phyloP scores from a whole-genome alignment of 2,797 vertebrate species.

The Sternotherus odoratus region DNA sequence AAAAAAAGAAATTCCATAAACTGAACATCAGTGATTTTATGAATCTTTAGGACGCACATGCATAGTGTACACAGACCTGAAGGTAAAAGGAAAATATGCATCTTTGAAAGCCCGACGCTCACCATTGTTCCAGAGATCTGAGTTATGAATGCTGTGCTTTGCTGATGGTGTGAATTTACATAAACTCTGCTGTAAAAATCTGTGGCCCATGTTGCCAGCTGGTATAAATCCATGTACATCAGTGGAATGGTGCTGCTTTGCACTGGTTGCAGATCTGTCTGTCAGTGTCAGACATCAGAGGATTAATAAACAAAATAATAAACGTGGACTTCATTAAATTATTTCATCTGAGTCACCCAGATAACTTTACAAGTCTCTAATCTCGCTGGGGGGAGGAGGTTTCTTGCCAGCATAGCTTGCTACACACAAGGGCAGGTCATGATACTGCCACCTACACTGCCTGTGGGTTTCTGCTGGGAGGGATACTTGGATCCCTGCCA shows the following conservation, averaged over 20 bases:
- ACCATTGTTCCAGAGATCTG: not conserved
- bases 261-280: not conserved
- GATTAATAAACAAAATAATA: not conserved
- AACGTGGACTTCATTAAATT: not conserved
- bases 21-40: not conserved
- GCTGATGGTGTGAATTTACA: not conserved
- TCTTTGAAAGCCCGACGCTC: not conserved
- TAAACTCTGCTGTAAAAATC: not conserved
- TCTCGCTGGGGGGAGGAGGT: not conserved
- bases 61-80: not conserved
- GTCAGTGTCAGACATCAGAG: not conserved
- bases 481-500: not conserved
- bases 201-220: not conserved
- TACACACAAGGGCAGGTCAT: not conserved
- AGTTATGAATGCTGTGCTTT: not conserved
- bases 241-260: not conserved
- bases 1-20: not conserved
- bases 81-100: not conserved
- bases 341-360: not conserved
- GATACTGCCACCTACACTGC: not conserved
- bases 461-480: not conserved
- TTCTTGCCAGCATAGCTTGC: not conserved
- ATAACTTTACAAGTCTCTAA: not conserved
- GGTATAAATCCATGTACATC: not conserved
- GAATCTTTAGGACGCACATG: not conserved